phyloP scores from a whole-genome alignment of 2,113 vertebrate genomes.

The Bos taurus region DNA sequence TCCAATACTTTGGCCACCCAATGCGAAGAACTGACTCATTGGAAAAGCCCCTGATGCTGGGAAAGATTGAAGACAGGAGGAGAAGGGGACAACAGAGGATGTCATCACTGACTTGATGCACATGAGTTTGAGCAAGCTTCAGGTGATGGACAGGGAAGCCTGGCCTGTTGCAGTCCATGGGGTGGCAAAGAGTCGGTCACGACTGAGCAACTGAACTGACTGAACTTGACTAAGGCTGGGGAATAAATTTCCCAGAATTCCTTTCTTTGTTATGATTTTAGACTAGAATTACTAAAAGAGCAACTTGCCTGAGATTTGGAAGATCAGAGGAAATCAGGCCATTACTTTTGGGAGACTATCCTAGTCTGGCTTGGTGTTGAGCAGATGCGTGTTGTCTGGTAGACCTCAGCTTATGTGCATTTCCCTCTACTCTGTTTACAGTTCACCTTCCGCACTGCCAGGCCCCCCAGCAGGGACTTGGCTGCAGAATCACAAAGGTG shows the following conservation, averaged over 20 bases:
- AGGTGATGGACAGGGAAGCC: neutral
- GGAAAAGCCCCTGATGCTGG: neutral
- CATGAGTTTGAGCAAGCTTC: neutral
- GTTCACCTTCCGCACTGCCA: neutral
- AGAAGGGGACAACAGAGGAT: neutral
- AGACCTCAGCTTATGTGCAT: neutral
- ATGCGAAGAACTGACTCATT: neutral
- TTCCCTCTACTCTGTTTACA: neutral
- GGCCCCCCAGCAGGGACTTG: neutral
- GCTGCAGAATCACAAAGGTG: neutral
- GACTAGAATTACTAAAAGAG: neutral
- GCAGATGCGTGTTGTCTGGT: neutral
- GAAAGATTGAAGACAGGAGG: neutral
- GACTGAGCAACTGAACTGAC: neutral
- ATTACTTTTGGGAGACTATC: neutral
- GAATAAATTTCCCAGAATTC: neutral
- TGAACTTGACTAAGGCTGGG: neutral
- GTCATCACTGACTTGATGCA: neutral
- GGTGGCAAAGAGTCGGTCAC: rapidly evolving
- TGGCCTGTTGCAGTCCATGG: neutral
- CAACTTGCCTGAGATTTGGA: neutral
- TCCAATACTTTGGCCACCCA: neutral
- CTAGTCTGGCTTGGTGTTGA: neutral
- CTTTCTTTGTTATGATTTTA: neutral
- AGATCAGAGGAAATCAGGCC: neutral